Base-by-base conservation (phyloP, 2,113 vertebrate genomes). In the Zapus hudsonius region DNA sequence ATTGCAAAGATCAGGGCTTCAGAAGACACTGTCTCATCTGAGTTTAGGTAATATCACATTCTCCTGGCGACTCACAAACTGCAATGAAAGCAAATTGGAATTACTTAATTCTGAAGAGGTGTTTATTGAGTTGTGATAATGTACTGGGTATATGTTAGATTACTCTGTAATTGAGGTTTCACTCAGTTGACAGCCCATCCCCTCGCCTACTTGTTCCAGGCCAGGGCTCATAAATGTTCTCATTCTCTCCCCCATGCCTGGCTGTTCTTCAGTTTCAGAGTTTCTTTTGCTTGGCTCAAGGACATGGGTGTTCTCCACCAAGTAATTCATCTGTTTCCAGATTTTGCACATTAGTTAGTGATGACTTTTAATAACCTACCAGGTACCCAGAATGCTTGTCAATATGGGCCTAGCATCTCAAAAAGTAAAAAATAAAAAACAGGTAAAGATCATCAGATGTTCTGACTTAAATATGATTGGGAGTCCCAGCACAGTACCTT, bases 91-190 rank as follows among this genome's bases (percentile, higher is more conserved):
- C 64, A 95, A 95, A 97, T 90, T 96, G 95, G 89, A 97, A 96
- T 95, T 78, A 92, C 95, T 96, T 97, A 90, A 95, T 97, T 97
- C 93, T 84, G 87, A 96, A 94, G 97, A 97, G 95, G 90, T 96
- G 93, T 96, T 97, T 97, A 97, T 96, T 96, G 97, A 97, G 96
- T 96, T 97, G 95, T 74, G 95, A 36, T 96, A 91, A 97, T 97
- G 96, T 96, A 75, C 87, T 95, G 91, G 87, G 78, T 95, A 82
- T 95, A 93, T 81, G 84, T 97, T 95, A 94, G 95, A 97, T 97
- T 91, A 97, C 95, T 95, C 91, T 92, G 79, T 97, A 97, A 97
- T 94, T 96, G 96, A 97, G 73, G 66, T 92, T 97, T 97, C 63
- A n/a, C 75, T 97, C 95, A 92, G 0, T 91, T 95, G 84, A 76